Evolutionary conservation across 2,113 vertebrate genomes (phyloP), one percentile per base, ranked within the genome.

Genomic region (Xenopus borealis): DNA sequence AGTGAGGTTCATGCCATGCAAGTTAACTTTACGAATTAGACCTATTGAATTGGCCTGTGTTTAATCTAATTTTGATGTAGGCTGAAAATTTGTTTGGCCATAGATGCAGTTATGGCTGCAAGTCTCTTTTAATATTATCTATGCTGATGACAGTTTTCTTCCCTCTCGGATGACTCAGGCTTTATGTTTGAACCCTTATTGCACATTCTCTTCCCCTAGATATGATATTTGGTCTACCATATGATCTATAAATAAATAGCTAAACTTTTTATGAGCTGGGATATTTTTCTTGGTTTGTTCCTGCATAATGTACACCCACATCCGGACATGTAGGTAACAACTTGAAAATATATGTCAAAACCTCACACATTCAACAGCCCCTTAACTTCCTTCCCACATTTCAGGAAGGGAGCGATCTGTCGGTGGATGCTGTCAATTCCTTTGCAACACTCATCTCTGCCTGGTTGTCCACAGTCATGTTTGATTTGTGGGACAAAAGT

Each of bases 401-500:
- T 69, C 71, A 83, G 78, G 82, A 86, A 83, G 79, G 74, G 78
- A 72, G 70, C 69, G 73, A 40, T 82, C 79, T 80, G 72, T 78
- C 65, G 71, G 72, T 81, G 81, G 80, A 75, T 77, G 65, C 69
- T 69, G 50, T 58, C 61, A n/a, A 4, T 6, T 20, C 30, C 46
- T 40, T 52, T n/a, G 12, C 52, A 69, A 19, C 63, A 62, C 69
- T 62, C 64, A 66, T 72, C 80, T 65, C 58, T 77, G 62, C 63
- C n/a, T 68, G 67, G 30, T 74, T 66, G 45, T 62, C 58, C 61
- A 66, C 12, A 65, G 30, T 16, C 66, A 19, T 14, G 72, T 79
- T 81, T 86, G 84, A 85, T 85, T 86, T 82, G 55, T 5, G 69
- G 79, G 81, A 69, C 78, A 83, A 61, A 61, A 10, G 83, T 52